Evolutionary conservation across 2,797 vertebrate species (phyloP).

Genomic region (Lithobates pipiens): DNA sequence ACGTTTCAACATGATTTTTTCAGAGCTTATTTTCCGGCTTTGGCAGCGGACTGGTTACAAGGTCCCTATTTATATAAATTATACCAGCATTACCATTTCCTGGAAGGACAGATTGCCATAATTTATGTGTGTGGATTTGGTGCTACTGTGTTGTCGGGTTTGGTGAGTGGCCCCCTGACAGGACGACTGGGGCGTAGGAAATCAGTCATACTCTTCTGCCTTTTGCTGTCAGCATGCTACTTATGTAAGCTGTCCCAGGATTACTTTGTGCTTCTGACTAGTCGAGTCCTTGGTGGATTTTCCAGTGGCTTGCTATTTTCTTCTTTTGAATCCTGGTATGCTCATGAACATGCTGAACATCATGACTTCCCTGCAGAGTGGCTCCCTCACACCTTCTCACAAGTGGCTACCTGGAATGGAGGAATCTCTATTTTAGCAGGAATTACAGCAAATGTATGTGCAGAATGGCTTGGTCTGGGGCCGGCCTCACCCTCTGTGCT

Average conservation of each 20-base stretch:
- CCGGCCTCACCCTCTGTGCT: slow-evolving; percentile 90
- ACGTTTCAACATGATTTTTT: slow-evolving; percentile 87
- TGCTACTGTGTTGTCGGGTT: slow-evolving; percentile 87
- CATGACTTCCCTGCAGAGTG: slow-evolving; percentile 92
- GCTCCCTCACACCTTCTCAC: slow-evolving; percentile 88
- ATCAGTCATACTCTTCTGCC: slow-evolving; percentile 88
- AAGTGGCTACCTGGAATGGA: slow-evolving; percentile 89
- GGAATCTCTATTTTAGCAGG: slow-evolving; percentile 87
- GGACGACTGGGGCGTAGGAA: slow-evolving; percentile 83
- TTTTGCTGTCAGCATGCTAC: slow-evolving; percentile 87
- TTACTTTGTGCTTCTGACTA: slow-evolving; percentile 89
- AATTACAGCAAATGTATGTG: slow-evolving; percentile 84
- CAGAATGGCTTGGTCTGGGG: slow-evolving; percentile 88
- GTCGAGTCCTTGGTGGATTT: slow-evolving; percentile 87
- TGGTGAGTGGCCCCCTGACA: slow-evolving; percentile 85
- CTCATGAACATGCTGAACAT: slow-evolving; percentile 84
- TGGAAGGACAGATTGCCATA: slow-evolving; percentile 93
- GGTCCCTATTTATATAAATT: slow-evolving; percentile 95
- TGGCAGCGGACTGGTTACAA: slow-evolving; percentile 94
- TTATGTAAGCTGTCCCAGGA: slow-evolving; percentile 90
- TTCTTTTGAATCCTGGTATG: slow-evolving; percentile 90
- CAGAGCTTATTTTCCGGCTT: slow-evolving; percentile 86
- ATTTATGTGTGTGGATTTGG: slow-evolving; percentile 92
- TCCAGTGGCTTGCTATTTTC: slow-evolving; percentile 90
- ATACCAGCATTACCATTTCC: slow-evolving; percentile 91